Conservation (phyloP, 2,797 vertebrate genomes). For the Meda fulgida region DNA sequence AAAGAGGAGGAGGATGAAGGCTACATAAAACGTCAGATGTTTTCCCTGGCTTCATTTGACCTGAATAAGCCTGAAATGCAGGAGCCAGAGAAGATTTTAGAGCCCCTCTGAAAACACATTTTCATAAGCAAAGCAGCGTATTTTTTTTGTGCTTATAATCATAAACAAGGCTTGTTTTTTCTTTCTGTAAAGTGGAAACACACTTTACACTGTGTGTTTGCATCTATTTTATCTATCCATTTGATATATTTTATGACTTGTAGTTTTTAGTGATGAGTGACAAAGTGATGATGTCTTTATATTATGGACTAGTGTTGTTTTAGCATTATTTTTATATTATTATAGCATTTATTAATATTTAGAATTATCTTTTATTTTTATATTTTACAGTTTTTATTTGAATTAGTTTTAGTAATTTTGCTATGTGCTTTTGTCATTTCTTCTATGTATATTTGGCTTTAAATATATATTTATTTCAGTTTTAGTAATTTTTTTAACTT, state of each 20-base stretch:
- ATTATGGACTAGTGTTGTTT: background rate
- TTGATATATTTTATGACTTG: background rate
- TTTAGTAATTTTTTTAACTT: background rate
- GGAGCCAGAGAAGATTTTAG: conserved; percentile 24
- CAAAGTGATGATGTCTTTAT: too few species aligned
- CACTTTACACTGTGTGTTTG: background rate
- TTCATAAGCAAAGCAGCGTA: background rate
- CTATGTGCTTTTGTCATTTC: too few species aligned
- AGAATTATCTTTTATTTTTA: too few species aligned
- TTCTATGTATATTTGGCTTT: too few species aligned
- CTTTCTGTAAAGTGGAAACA: background rate
- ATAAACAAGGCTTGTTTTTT: conserved; percentile 6
- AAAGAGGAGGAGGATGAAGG: conserved; percentile 17
- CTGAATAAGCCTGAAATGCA: conserved; percentile 21
- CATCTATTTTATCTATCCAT: background rate
- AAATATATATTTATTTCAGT: background rate
- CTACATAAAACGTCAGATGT: conserved; percentile 13
- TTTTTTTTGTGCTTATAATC: background rate
- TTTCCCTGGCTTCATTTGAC: conserved; percentile 28
- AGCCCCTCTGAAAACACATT: conserved; percentile 20
- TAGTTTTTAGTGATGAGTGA: background rate
- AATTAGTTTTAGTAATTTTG: too few species aligned
- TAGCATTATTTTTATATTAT: background rate
- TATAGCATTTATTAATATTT: too few species aligned
- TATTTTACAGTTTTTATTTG: too few species aligned